Base-by-base conservation (phyloP, 1,140 invertebrate genomes). In the Gonioctena quinquepunctata region DNA sequence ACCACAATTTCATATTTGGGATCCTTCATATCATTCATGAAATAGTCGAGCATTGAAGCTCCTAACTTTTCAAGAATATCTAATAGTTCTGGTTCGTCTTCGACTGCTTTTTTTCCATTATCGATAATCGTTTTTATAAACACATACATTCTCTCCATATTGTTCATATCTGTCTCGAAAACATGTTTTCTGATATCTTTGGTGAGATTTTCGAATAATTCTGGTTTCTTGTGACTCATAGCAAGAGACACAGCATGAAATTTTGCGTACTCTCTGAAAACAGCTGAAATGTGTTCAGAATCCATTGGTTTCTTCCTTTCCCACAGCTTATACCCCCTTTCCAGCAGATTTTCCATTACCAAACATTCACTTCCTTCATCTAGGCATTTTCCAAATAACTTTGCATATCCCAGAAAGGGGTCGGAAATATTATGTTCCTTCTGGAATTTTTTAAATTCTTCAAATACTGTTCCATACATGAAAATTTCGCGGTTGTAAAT, bases 161-260 rank as follows among this genome's bases (percentile, higher is more conserved):
- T 18, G 0, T n/a, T 3, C 13, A 62, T 28, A 4, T 54, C 11
- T 16, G 57, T n/a, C 67, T 66, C 59, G 13, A 77, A 70, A 77
- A 66, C 84, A 64, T 77, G 70, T 11, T 22, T 26, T 18, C 56
- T 18, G n/a, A 79, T 59, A 49, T 78, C 60, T 57, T 68, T 71
- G 11, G 73, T 73, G 1, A 79, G 18, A 21, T 73, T 48, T 8
- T 72, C 42, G 66, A 81, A 85, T 3, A 70, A 60, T 21, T 82
- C 77, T 4, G 79, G 79, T 56, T 84, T 73, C 50, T 81, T 75
- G 19, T 83, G 70, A 69, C 84, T 87, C 26, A 87, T 76, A 0
- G 85, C 85, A 66, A 86, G 82, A 0, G 86, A 86, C 0, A 85
- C 64, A 1, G 87, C 87, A 76, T 90, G 89, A 11, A 87, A 83